phyloP scores from a whole-genome alignment of 2,113 vertebrate genomes.

The Ornithorhynchus anatinus region DNA sequence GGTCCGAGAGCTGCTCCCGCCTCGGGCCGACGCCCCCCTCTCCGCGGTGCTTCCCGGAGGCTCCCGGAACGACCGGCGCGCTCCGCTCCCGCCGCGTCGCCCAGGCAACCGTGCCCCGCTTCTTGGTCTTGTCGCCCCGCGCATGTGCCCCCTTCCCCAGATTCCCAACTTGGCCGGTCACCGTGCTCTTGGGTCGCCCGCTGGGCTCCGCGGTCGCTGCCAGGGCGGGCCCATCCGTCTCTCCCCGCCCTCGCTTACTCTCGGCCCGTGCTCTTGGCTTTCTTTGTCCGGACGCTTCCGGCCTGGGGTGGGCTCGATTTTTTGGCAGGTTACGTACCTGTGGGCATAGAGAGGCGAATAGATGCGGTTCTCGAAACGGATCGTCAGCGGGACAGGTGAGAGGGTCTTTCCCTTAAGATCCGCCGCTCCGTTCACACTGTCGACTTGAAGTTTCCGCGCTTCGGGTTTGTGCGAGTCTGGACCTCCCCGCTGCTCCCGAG shows the following conservation, averaged over 20 bases:
- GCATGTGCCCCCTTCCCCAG: slow-evolving; percentile 73
- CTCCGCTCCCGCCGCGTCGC: too few relatives aligned
- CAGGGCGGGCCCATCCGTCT: slow-evolving; percentile 77
- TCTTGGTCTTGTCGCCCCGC: slow-evolving; percentile 73
- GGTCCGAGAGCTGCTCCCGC: slow-evolving; percentile 53
- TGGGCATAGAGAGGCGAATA: slow-evolving; percentile 70
- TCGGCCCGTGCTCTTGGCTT: slow-evolving; percentile 75
- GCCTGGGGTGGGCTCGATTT: slow-evolving; percentile 69
- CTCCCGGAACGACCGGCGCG: slow-evolving; percentile 69
- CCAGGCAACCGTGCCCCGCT: too few relatives aligned
- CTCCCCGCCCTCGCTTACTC: slow-evolving; percentile 66
- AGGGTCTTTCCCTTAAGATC: slow-evolving; percentile 67
- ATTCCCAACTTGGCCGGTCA: slow-evolving; percentile 70
- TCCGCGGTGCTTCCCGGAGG: slow-evolving; percentile 54
- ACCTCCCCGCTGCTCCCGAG: too few relatives aligned
- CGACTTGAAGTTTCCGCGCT: slow-evolving; percentile 47
- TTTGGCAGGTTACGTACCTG: slow-evolving; percentile 63
- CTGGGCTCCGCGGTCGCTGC: slow-evolving; percentile 74
- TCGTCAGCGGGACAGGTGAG: slow-evolving; percentile 59
- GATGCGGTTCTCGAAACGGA: slow-evolving; percentile 68
- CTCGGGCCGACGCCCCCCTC: slow-evolving; percentile 53
- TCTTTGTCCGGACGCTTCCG: slow-evolving; percentile 73
- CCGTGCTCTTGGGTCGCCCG: slow-evolving; percentile 71
- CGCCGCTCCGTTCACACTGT: slow-evolving; percentile 65
- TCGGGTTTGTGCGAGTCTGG: slow-evolving; percentile 35